Evolutionary conservation across 2,113 vertebrate species (phyloP).

Genomic region (Vicugna pacos): DNA sequence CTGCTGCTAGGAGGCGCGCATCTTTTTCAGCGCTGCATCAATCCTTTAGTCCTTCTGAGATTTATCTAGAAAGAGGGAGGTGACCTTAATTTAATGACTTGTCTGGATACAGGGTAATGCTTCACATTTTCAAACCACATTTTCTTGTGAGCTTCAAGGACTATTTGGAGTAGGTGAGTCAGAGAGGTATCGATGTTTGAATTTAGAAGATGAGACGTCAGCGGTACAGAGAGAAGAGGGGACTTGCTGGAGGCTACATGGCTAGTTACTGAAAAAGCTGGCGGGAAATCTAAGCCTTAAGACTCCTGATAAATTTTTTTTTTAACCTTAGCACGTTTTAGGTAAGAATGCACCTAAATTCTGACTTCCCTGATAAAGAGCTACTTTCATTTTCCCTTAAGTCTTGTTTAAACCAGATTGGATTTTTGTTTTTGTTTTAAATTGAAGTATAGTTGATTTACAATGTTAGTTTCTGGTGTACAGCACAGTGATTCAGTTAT

Average conservation of each 20-base stretch:
- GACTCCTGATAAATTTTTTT: background rate
- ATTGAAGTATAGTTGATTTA: background rate
- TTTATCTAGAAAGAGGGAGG: background rate
- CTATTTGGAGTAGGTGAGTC: background rate
- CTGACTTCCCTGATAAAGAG: background rate
- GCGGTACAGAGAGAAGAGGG: background rate
- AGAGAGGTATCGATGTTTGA: background rate
- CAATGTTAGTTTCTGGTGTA: background rate
- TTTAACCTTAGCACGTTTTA: background rate
- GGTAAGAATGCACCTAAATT: background rate
- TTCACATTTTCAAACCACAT: constrained; percentile 21
- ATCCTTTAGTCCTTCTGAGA: background rate
- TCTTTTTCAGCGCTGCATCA: background rate
- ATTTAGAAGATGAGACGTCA: background rate
- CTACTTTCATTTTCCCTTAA: background rate
- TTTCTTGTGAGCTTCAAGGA: background rate
- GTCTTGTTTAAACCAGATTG: background rate
- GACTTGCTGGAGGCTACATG: background rate
- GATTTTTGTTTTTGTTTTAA: background rate
- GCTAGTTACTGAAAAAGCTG: background rate
- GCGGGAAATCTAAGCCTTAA: background rate
- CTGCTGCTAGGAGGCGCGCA: background rate
- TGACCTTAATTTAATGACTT: background rate
- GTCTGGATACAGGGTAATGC: background rate
- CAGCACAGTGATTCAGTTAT: background rate